Evolutionary conservation across 2,888 invertebrate genomes (phyloP).

Genomic region (Caenorhabditis wallacei): DNA sequence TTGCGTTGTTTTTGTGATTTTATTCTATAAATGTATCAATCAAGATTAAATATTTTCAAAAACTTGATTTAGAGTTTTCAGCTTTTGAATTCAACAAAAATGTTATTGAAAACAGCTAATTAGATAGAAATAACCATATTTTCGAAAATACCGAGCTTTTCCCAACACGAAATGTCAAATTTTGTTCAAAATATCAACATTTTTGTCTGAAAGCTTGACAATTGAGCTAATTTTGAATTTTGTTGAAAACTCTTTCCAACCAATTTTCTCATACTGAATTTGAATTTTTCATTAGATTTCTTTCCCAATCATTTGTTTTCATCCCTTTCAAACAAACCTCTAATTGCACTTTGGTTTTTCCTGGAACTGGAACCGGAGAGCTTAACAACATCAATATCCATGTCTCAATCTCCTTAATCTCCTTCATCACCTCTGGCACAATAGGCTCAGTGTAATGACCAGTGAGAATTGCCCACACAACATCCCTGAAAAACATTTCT

Average conservation of each 20-base stretch:
- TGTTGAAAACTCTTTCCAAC: too few species aligned
- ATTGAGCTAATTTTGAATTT: too few species aligned
- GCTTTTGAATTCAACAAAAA: too few species aligned
- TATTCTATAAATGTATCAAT: too few species aligned
- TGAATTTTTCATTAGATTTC: too few species aligned
- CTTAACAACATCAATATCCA: constrained; percentile 97
- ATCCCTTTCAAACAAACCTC: constrained; percentile 70
- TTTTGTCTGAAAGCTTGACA: too few species aligned
- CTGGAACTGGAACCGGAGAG: constrained; percentile 98
- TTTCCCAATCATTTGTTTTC: too few species aligned
- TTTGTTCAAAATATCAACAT: not conserved
- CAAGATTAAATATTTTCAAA: too few species aligned
- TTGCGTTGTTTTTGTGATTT: too few species aligned
- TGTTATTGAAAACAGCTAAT: not conserved
- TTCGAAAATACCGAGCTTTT: not conserved
- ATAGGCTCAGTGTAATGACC: constrained; percentile 84
- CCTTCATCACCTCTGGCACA: constrained; percentile 93
- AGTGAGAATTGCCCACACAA: constrained; percentile 96
- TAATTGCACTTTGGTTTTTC: constrained; percentile 90
- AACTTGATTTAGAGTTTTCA: too few species aligned
- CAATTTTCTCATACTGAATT: too few species aligned
- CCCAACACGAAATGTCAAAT: not conserved
- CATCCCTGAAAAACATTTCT: constrained; percentile 91
- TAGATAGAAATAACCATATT: not conserved
- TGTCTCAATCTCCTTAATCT: constrained; percentile 97